These are phyloP conservation scores for Cepphus grylle DNA, from an alignment of 2,113 vertebrate genomes.

Conservation along the genomic window DNA sequence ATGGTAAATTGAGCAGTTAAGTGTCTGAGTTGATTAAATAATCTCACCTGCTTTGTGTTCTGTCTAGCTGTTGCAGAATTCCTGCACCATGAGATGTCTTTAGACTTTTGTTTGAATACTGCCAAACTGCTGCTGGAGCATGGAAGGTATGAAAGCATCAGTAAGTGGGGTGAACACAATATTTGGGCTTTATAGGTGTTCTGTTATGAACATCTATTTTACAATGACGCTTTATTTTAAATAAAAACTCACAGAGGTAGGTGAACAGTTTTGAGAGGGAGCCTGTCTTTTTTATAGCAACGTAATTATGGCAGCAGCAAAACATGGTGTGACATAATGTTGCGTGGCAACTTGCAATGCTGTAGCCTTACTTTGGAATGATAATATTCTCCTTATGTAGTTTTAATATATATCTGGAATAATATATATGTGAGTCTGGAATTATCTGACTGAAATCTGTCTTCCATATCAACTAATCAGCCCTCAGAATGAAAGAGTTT, in stretches of 20 bases:
- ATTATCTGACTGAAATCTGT: background rate
- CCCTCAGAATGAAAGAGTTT: background rate
- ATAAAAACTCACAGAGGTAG: background rate
- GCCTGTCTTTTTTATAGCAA: background rate
- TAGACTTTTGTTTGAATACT: constrained; percentile 81
- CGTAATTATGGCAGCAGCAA: background rate
- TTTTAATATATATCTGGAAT: background rate
- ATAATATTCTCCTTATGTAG: background rate
- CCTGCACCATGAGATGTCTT: constrained; percentile 70
- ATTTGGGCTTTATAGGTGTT: background rate
- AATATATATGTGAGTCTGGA: background rate
- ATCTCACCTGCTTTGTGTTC: constrained; percentile 7
- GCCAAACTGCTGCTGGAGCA: constrained; percentile 83
- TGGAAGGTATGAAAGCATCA: constrained; percentile 77
- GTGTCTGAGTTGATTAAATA: background rate
- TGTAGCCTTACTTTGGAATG: background rate
- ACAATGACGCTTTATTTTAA: background rate
- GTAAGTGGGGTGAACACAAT: background rate
- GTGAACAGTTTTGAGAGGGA: background rate
- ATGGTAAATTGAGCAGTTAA: background rate
- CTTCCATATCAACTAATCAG: background rate
- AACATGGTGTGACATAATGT: background rate
- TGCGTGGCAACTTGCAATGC: background rate
- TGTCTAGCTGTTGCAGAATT: constrained; percentile 80
- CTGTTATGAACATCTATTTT: background rate